Evolutionary conservation across 2,113 vertebrate species (phyloP), one percentile per base, ranked within the genome.

Genomic region (Chlorodrepanis virens): DNA sequence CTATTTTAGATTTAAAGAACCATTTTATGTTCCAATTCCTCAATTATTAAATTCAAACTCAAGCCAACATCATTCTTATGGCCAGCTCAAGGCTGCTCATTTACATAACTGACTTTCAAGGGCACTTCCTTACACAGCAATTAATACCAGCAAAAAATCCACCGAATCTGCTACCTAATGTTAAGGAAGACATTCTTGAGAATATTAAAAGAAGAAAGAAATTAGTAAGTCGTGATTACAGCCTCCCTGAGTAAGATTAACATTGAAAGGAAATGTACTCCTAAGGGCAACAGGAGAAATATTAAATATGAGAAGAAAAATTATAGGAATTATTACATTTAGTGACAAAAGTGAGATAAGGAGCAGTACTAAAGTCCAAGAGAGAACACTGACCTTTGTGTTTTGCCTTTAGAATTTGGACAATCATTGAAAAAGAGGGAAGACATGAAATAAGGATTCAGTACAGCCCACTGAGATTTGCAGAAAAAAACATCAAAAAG

Each of bases 21-120:
- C 71, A 54, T 93, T 90, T 95, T 88, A 95, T 81, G 59, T 93
- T 91, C 77, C 74, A 95, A 74, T 94, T 95, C 56, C 53, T 86
- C 82, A 79, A 81, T 77, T 95, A 94, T 91, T 92, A 87, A 93
- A 96, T 93, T 91, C 95, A 95, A 94, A 83, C 79, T 80, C 60
- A 74, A 77, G 76, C 88, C 88, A 69, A 70, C 89, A 82, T 82
- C 33, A 11, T 82, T 96, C 93, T 86, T 80, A 93, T 1, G 45
- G 92, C 74, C 93, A 94, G 83, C 83, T 95, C 83, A 95, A 94
- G 94, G 93, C 81, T 86, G 79, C 80, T 94, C 90, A 95, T 96
- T 96, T 96, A 89, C 87, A 84, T 91, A 93, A 93, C 87, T 90
- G 75, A 95, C 90, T 96, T 96, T 95, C 96, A 96, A 95, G 92